Evolutionary conservation across 2,113 vertebrate species (phyloP), one percentile per base, ranked within the genome.

Genomic region (Clarias macrocephalus): DNA sequence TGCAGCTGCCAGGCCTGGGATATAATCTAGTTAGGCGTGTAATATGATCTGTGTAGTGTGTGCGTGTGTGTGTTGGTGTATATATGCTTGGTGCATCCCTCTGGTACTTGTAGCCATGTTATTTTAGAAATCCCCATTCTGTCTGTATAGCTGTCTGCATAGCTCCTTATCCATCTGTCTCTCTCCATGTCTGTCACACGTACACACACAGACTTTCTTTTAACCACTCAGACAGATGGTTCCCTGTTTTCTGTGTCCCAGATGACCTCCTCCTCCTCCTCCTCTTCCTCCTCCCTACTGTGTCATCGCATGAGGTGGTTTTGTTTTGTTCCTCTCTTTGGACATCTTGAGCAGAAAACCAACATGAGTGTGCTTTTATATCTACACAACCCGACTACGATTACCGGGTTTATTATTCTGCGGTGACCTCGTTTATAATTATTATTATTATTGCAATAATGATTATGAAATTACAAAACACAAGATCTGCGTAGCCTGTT

Each of bases 141-240:
- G 10, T 52, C 75, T n/a, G 1, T 48, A 48, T 48, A 48, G 28
- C 88, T 62, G 86, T 88, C 89, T 19, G 11, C 70, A 52, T 54
- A 89, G 88, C 80, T 42, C 86, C 90, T 89, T 88, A 70, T 83
- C 42, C n/a, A 80, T 89, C 89, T 86, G 85, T 87, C 91, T 68
- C 60, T 28, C 23, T 25, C 13, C 37, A 19, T 52, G 19, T 83
- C 13, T 52, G 2, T 37, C 33, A 0, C 42, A 23, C 21, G 3
- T 5, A 21, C 77, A 21, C 18, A 21, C 52, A 57, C 70, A 73
- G 33, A 9, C 18, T 42, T 42, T 30, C 16, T 25, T 68, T 60
- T 33, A 21, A 42, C 30, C 18, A 81, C 59, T n/a, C 28, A 30
- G 80, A 89, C 85, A 75, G 73, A 86, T 88, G 83, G 87, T 25